Percentiles rank a stretch among this genome's conserved stretches.
These are phyloP conservation scores for Epinephelus awoara DNA, from an alignment of 2,797 vertebrate genomes.

Conservation along the genomic window DNA sequence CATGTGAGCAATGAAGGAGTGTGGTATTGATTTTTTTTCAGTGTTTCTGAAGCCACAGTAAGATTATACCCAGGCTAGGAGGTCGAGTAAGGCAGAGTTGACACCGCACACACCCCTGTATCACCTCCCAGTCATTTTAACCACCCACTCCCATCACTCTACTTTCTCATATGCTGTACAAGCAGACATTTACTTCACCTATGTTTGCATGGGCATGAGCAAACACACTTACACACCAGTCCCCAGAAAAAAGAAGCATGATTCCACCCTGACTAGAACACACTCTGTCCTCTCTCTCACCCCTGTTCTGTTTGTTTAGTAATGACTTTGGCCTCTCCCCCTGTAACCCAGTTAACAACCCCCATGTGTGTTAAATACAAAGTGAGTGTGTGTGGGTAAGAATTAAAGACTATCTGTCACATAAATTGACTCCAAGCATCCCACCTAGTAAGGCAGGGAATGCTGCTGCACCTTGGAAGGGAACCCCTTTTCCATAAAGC, in stretches of 20 bases:
- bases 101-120: constrained; percentile 13
- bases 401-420: constrained; percentile 55
- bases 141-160: constrained; percentile 21
- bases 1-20: constrained; percentile 18
- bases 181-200: constrained; percentile 2
- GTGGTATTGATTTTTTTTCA: constrained; percentile 30
- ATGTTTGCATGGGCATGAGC: constrained; percentile 5
- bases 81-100: constrained; percentile 31
- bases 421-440: constrained; percentile 44
- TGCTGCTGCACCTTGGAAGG: constrained; percentile 7
- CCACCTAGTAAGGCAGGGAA: constrained; percentile 17
- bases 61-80: constrained; percentile 17
- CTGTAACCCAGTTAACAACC: constrained; percentile 29
- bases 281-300: constrained; percentile 2
- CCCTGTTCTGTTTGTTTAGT: constrained; percentile 16
- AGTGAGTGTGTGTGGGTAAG: constrained; percentile 39
- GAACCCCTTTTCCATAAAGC: constrained; percentile 16
- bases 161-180: constrained; percentile 11
- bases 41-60: constrained; percentile 13
- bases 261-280: background rate
- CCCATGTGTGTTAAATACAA: constrained; percentile 24
- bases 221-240: constrained; percentile 10
- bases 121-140: constrained; percentile 17
- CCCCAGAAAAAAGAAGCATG: constrained; percentile 10
- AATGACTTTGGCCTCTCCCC: constrained; percentile 34